Evolutionary conservation across 2,797 vertebrate genomes (phyloP), one percentile per base, ranked within the genome.

Genomic region (Chromis chromis): DNA sequence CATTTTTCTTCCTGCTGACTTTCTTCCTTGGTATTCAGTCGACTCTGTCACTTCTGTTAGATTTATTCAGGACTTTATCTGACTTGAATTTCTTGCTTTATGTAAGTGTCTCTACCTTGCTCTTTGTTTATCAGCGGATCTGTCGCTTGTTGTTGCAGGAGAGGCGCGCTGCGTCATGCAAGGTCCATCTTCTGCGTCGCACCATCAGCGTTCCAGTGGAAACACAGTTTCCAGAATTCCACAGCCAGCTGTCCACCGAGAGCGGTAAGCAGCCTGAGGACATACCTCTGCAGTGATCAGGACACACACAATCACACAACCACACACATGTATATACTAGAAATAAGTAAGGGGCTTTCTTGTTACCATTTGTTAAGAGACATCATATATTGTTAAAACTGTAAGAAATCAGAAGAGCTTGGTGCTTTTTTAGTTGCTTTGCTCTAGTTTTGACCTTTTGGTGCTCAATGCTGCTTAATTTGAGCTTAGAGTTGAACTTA

Each of bases 191-290:
- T 31, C 87, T 95, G 71, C 91, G 95, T 6, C 95, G 95, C 79
- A 96, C 95, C 77, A 95, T 96, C 90, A 96, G 95, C 33, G 95
- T 96, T 73, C 95, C 95, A 1, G 94, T 95, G 72, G 95, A 95
- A 80, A 92, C 94, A 1, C 92, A 91, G 65, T 94, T 93, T 76
- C 93, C 93, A 61, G 92, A 93, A 53, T 92, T 92, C 79, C 91
- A 91, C 75, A 89, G 82, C 76, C 92, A 94, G 86, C 72, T 90
- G 76, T 93, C 91, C 74, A 88, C 83, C 0, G 93, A 91, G 74
- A 94, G 90, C 70, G 88, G 95, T 96, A 81, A 95, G 95, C 92
- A 49, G 68, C 74, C 75, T 3, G 55, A 82, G 72, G 81, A 61
- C 57, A 56, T 39, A 25, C 71, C 75, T 70, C 72, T 65, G 71